These are phyloP conservation scores for Arctia plantaginis DNA, from an alignment of 2,888 invertebrate species.

Conservation along the genomic window DNA sequence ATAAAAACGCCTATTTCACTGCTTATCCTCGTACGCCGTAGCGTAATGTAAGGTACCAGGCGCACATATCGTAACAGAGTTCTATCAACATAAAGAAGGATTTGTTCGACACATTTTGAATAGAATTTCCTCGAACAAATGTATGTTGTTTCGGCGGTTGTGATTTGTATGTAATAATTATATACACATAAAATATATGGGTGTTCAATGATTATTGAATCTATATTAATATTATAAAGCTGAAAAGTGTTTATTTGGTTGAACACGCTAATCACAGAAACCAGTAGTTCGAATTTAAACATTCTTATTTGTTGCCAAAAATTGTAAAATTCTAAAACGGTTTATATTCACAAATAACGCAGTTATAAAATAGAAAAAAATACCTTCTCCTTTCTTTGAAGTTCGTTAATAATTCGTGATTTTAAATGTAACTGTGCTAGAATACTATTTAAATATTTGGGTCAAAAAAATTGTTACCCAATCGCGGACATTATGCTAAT, in stretches of 20 bases:
- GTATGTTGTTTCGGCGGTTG: background rate
- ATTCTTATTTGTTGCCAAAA: too few species aligned
- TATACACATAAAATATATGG: background rate
- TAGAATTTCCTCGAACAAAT: slow-evolving; percentile 11
- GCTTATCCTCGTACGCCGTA: slow-evolving; percentile 15
- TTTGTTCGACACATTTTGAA: slow-evolving; percentile 35
- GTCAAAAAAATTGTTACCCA: background rate
- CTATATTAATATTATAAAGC: too few species aligned
- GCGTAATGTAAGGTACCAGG: slow-evolving; percentile 44
- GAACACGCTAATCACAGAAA: too few species aligned
- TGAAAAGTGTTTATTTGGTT: too few species aligned
- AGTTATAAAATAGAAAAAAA: too few species aligned
- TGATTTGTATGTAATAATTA: background rate
- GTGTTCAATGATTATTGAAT: background rate
- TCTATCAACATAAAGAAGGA: slow-evolving; percentile 55
- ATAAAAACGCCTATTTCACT: slow-evolving; percentile 15
- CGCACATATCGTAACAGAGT: slow-evolving; percentile 30
- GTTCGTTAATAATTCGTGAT: too few species aligned
- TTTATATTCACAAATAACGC: too few species aligned
- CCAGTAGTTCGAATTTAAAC: too few species aligned
- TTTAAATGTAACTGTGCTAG: background rate
- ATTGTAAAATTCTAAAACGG: too few species aligned
- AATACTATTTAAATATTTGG: background rate
- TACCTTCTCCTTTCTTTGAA: too few species aligned
- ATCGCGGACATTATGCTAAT: slow-evolving; percentile 36